Evolutionary conservation across 1,140 invertebrate genomes (phyloP), one percentile per base, ranked within the genome.

Genomic region (Pararge aegeria): DNA sequence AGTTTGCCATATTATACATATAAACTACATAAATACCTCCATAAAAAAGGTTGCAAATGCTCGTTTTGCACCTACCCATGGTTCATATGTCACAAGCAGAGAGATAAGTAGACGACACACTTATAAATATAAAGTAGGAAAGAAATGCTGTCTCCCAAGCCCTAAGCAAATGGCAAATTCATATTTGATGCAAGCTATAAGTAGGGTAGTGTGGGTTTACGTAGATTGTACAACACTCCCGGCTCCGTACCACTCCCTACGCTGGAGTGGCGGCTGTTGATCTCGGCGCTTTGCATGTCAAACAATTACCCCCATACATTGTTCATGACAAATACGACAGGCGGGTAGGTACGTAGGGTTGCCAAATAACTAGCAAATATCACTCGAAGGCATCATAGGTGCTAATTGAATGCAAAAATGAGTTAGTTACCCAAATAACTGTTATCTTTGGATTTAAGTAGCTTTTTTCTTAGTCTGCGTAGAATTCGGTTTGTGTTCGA

Each of bases 301-400:
- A 83, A 85, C 80, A 88, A 86, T 84, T 82, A 80, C 80, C 83
- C 78, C 69, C 61, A 73, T 75, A 84, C 78, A 78, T 80, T 78
- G 78, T 78, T 71, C 66, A 63, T 61, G 68, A 78, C 74, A 80
- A 83, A 83, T 75, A 80, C 74, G 71, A 71, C 67, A 70, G 77
- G 73, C 75, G 70, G 42, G 42, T 46, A 19, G 38, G 38, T 46
- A 20, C 10, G 9, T 46, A 46, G 42, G 42, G 42, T 20, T 20
- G 16, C 16, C 42, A 46, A 46, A 20, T 46, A 10, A 20, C 42
- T 40, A 40, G 38, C 13, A 40, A 40, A 16, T 16, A 40, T 9
- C 7, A 16, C 1, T 10, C 34, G 13, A 37, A 12, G 6, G n/a
- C 4, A 4, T 7, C 4, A 27, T 27, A 27, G 27, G 5, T 27